Evolutionary conservation across 2,113 vertebrate species (phyloP).

Genomic region (Miniopterus natalensis): DNA sequence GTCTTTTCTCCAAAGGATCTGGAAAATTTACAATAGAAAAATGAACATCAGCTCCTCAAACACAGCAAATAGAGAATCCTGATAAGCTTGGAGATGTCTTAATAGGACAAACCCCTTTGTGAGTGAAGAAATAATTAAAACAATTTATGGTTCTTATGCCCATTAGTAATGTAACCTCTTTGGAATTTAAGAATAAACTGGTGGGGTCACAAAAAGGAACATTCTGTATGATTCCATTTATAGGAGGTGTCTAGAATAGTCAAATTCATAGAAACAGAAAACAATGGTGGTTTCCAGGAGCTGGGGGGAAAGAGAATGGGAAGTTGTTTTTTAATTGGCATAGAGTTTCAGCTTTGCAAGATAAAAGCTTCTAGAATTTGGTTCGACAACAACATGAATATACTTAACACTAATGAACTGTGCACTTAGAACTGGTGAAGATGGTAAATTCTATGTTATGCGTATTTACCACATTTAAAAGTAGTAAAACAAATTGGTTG

Average conservation of each 20-base stretch:
- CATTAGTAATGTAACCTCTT: neutral
- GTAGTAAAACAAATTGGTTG: neutral
- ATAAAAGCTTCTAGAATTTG: slow-evolving; percentile 10
- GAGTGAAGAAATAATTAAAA: slow-evolving; percentile 49
- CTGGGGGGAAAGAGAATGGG: neutral
- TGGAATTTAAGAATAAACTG: slow-evolving; percentile 28
- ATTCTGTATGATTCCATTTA: neutral
- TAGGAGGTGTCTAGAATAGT: neutral
- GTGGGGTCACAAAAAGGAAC: neutral
- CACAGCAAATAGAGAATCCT: slow-evolving; percentile 22
- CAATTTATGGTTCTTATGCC: slow-evolving; percentile 15
- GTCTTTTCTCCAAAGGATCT: slow-evolving; percentile 44
- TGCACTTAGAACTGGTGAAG: neutral
- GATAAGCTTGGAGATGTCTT: neutral
- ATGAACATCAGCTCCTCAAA: slow-evolving; percentile 21
- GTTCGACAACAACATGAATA: neutral
- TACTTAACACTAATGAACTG: neutral
- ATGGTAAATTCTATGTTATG: neutral
- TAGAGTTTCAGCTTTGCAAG: neutral
- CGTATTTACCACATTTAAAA: neutral
- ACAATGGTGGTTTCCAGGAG: neutral
- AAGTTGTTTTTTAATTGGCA: neutral
- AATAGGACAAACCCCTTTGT: neutral
- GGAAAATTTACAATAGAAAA: slow-evolving; percentile 52
- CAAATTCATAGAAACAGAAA: slow-evolving; percentile 26